Evolutionary conservation across 2,888 invertebrate species (phyloP).

Genomic region (Julus scanicus): DNA sequence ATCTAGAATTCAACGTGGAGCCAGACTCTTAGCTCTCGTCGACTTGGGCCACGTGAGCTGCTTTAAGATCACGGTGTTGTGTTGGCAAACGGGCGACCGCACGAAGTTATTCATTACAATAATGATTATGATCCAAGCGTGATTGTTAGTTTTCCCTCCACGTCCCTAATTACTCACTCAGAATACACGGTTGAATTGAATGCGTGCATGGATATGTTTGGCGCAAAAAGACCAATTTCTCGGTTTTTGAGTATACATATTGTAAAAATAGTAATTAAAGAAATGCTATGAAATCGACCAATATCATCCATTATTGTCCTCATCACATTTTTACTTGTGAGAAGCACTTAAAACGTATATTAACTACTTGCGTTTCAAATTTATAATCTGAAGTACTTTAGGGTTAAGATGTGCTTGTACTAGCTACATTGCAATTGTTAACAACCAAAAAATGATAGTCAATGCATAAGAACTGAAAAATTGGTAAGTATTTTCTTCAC

Average conservation of each 20-base stretch:
- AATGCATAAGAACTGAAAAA: no score
- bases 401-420: no score
- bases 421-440: no score
- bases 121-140: slow-evolving; percentile 12
- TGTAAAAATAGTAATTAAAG: slow-evolving; percentile 27
- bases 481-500: no score
- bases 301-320: background rate
- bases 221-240: background rate
- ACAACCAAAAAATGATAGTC: no score
- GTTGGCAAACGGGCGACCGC: background rate
- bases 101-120: slow-evolving; percentile 30
- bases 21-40: background rate
- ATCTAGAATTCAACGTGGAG: background rate
- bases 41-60: background rate
- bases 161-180: background rate
- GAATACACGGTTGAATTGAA: background rate
- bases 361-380: no score
- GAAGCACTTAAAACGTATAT: no score
- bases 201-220: background rate
- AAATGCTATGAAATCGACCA: background rate
- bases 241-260: background rate
- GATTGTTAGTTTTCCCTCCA: background rate
- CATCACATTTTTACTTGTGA: background rate
- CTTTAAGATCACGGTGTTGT: background rate
- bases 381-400: no score